Evolutionary conservation across 1,140 invertebrate species (phyloP).

Genomic region (Polypedilum vanderplanki): DNA sequence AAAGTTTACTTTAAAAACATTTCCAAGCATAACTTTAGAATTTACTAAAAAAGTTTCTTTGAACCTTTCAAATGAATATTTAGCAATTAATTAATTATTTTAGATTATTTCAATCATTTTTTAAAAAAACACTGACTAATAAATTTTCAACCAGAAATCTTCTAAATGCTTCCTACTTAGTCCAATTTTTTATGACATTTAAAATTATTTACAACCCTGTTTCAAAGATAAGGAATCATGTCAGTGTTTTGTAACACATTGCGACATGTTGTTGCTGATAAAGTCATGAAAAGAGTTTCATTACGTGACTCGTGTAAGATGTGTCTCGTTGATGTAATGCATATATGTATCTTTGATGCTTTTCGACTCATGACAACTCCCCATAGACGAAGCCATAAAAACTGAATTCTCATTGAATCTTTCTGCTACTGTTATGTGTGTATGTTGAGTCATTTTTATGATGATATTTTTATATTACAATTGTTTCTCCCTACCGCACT

Average conservation of each 20-base stretch:
- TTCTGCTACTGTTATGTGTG: background rate
- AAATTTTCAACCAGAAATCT: too few species aligned
- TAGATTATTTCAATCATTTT: too few species aligned
- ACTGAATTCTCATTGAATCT: too few species aligned
- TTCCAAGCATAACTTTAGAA: too few species aligned
- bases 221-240: background rate
- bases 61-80: too few species aligned
- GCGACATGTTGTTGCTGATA: background rate
- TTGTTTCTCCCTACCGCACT: background rate
- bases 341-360: background rate
- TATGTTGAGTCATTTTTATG: conserved; percentile 27
- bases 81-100: too few species aligned
- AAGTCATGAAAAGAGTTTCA: background rate
- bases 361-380: conserved; percentile 7
- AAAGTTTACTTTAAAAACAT: too few species aligned
- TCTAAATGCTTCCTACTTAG: too few species aligned
- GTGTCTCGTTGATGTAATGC: background rate
- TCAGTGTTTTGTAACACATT: background rate
- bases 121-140: too few species aligned
- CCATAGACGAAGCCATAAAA: background rate
- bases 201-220: too few species aligned
- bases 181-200: background rate
- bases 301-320: conserved; percentile 2
- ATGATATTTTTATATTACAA: conserved; percentile 27
- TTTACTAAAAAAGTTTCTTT: too few species aligned